Evolutionary conservation across 2,888 invertebrate species (phyloP).

Genomic region (Heteromurus nitidus): DNA sequence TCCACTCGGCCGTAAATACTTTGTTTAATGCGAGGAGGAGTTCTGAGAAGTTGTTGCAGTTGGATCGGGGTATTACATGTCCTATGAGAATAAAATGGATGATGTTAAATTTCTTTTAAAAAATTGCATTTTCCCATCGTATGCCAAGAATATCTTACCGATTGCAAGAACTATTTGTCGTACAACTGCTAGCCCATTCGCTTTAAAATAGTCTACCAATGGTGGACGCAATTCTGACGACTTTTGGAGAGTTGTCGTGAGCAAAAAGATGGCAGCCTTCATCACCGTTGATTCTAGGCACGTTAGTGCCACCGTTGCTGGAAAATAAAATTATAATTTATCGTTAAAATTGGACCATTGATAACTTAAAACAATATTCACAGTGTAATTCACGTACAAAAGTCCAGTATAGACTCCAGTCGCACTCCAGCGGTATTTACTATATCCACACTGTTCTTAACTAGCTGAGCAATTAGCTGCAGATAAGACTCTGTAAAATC

Average conservation of each 20-base stretch:
- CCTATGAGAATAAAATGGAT: conserved; percentile 49
- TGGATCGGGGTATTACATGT: conserved; percentile 67
- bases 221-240: conserved; percentile 58
- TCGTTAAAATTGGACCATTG: conserved; percentile 14
- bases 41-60: conserved; percentile 72
- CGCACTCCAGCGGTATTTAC: conserved; percentile 68
- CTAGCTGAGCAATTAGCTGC: conserved; percentile 68
- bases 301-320: conserved; percentile 66
- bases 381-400: conserved; percentile 59
- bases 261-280: conserved; percentile 69
- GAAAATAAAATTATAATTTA: conserved; percentile 17
- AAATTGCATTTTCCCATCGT: not conserved
- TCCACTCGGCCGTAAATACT: conserved; percentile 67
- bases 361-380: not conserved
- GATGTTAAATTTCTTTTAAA: not conserved
- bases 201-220: conserved; percentile 66
- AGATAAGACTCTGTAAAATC: conserved; percentile 73
- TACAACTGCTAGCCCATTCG: conserved; percentile 63
- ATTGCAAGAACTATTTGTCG: conserved; percentile 69
- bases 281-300: conserved; percentile 67
- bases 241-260: conserved; percentile 65
- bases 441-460: conserved; percentile 63
- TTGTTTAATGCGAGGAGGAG: conserved; percentile 67
- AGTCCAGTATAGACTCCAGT: conserved; percentile 63
- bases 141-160: conserved; percentile 66